Percentiles rank a stretch among this genome's conserved stretches.
phyloP scores from a whole-genome alignment of 2,797 vertebrate species.

The Neosalanx taihuensis region DNA sequence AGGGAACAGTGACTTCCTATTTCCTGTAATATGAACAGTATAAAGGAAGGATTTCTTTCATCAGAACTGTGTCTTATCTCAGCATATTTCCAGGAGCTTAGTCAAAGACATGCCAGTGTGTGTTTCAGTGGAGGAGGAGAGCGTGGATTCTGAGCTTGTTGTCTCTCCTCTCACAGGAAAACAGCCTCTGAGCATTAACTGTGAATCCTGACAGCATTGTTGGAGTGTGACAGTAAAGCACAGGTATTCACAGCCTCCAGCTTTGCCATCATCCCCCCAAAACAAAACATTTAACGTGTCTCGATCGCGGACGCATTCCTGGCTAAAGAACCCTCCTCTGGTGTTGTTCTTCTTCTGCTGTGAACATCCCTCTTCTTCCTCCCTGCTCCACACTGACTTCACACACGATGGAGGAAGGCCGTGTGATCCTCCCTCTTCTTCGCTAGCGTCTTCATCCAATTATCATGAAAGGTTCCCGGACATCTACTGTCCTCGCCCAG shows the following conservation, averaged over 20 bases:
- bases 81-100: conserved; percentile 6
- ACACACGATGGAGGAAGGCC: conserved; percentile 28
- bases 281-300: background rate
- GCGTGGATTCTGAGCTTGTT: background rate
- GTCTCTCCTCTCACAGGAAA: background rate
- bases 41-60: conserved; percentile 4
- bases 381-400: conserved; percentile 38
- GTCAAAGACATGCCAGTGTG: background rate
- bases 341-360: conserved; percentile 34
- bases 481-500: conserved; percentile 50
- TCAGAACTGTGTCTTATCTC: conserved; percentile 3
- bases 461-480: conserved; percentile 61
- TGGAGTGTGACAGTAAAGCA: too few species aligned
- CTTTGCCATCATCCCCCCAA: background rate
- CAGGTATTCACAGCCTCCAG: conserved; percentile 9
- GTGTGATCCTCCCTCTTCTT: background rate
- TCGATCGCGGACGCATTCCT: too few species aligned
- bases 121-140: background rate
- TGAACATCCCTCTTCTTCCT: conserved; percentile 52
- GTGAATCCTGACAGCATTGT: background rate
- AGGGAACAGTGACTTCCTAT: background rate
- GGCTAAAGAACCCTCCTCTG: too few species aligned
- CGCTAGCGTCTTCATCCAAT: conserved; percentile 61
- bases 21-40: conserved; percentile 1
- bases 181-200: background rate